Conservation (phyloP, 2,113 vertebrate genomes). For the Lycocorax pyrrhopterus region DNA sequence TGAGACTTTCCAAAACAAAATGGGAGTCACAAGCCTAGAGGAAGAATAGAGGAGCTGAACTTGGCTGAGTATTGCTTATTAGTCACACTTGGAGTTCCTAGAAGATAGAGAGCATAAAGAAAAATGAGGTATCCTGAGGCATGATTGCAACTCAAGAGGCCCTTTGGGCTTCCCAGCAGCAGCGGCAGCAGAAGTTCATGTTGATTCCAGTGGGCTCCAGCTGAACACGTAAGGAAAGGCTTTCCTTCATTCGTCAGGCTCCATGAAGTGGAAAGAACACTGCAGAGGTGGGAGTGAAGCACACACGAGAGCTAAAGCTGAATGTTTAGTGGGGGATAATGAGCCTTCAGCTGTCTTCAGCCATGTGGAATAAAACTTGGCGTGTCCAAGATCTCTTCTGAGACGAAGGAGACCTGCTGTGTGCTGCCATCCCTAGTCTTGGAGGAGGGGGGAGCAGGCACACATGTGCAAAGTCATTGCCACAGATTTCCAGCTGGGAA, state of each 20-base stretch:
- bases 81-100: not conserved
- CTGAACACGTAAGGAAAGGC: conserved; percentile 31
- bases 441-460: not conserved
- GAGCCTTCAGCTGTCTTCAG: not conserved
- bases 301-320: conserved; percentile 53
- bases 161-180: conserved; percentile 51
- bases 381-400: not conserved
- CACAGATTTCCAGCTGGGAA: not conserved
- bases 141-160: conserved; percentile 8
- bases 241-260: conserved; percentile 44
- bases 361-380: not conserved
- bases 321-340: conserved; percentile 36
- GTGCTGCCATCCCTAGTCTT: not conserved
- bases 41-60: not conserved
- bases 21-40: not conserved
- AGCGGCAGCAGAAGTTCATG: conserved; percentile 55
- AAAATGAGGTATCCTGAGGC: conserved; percentile 24
- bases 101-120: not conserved
- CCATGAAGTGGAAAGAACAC: conserved; percentile 57
- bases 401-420: not conserved
- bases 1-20: not conserved
- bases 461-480: not conserved
- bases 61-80: not conserved
- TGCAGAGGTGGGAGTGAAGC: conserved; percentile 55
- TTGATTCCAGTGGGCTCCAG: conserved; percentile 4